A percentile compares a stretch with the other conserved stretches of the same genome.
These are phyloP conservation scores for Montipora sp. DNA, from an alignment of 64 coral and sea anemone genomes.

Conservation along the genomic window DNA sequence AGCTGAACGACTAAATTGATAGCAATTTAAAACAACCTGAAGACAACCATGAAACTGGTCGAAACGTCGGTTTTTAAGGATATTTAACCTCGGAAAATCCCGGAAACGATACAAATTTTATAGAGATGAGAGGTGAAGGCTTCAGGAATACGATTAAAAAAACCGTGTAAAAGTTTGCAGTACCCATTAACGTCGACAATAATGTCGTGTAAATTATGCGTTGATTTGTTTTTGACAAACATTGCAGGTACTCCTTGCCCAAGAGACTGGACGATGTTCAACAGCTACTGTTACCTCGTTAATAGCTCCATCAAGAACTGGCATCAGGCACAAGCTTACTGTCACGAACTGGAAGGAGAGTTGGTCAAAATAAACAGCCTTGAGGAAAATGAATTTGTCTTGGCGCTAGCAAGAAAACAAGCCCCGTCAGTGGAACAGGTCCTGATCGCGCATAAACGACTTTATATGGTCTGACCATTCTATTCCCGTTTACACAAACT, in stretches of 20 bases:
- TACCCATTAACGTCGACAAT: too few species aligned
- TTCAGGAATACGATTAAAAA: too few species aligned
- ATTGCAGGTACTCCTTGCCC: background rate
- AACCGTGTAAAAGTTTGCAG: too few species aligned
- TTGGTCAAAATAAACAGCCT: conserved; percentile 2
- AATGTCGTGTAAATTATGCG: too few species aligned
- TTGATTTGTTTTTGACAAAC: too few species aligned
- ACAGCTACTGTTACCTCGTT: background rate
- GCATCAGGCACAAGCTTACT: background rate
- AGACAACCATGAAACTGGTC: too few species aligned
- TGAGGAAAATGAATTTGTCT: conserved; percentile 1
- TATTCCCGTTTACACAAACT: background rate
- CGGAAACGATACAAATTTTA: too few species aligned
- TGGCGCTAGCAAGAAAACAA: background rate
- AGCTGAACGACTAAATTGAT: too few species aligned
- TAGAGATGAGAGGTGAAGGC: too few species aligned
- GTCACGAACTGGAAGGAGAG: background rate
- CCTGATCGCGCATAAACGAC: background rate
- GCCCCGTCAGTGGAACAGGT: background rate
- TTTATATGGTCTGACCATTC: background rate
- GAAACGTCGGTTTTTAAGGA: too few species aligned
- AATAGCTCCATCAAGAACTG: background rate
- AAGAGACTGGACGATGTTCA: background rate
- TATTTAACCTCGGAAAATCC: too few species aligned
- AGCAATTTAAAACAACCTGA: too few species aligned